Conservation (phyloP, 2,113 vertebrate genomes). For the Pandion haliaetus region DNA sequence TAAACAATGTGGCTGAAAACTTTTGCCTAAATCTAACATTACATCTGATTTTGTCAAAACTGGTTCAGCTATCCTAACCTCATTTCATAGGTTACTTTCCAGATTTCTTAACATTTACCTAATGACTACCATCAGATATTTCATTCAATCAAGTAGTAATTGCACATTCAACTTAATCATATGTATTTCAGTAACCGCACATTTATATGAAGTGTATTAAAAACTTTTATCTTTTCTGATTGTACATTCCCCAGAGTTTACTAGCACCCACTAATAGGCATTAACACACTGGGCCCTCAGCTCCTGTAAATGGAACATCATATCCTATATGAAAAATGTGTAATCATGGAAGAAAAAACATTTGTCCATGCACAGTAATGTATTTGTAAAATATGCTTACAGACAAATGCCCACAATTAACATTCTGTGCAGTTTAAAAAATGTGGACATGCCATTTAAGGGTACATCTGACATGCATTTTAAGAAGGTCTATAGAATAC, state of each 20-base stretch:
- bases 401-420: not conserved
- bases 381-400: not conserved
- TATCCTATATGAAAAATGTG: not conserved
- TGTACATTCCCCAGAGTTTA: not conserved
- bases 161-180: not conserved
- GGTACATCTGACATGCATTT: not conserved
- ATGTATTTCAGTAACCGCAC: not conserved
- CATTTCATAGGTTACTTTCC: not conserved
- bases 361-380: not conserved
- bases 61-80: not conserved
- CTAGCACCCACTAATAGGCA: not conserved
- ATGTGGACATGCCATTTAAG: not conserved
- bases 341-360: not conserved
- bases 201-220: not conserved
- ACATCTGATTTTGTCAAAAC: not conserved
- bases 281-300: not conserved
- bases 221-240: not conserved
- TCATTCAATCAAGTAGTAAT: not conserved
- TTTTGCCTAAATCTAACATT: not conserved
- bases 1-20: not conserved
- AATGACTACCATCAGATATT: not conserved
- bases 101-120: not conserved
- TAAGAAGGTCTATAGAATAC: not conserved
- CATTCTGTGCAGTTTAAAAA: not conserved
- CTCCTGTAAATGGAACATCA: not conserved